Percentiles rank a stretch among this genome's conserved stretches.
Evolutionary conservation across 1,140 invertebrate species (phyloP).

Genomic region (Drosophila santomea): DNA sequence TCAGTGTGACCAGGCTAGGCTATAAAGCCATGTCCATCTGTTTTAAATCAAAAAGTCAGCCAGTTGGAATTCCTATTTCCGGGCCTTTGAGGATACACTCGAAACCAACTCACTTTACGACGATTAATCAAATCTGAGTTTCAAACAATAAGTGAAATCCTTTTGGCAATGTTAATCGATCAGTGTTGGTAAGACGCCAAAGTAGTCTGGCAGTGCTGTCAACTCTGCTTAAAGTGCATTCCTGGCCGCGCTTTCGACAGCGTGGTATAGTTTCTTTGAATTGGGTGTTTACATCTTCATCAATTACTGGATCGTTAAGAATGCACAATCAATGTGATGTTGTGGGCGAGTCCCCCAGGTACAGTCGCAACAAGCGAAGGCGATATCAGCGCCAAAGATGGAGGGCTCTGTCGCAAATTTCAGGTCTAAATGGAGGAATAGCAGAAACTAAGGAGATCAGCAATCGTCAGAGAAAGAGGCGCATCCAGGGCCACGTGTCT

Average conservation of each 20-base stretch:
- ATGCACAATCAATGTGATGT: not conserved
- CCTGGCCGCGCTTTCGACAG: too few species aligned
- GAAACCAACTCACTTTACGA: too few species aligned
- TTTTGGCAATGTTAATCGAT: not conserved
- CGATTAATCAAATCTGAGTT: too few species aligned
- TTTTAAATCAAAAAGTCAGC: too few species aligned
- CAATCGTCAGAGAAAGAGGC: not conserved
- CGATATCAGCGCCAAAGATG: not conserved
- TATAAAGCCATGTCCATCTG: too few species aligned
- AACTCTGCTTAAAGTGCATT: not conserved
- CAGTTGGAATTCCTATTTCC: too few species aligned
- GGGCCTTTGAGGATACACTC: too few species aligned
- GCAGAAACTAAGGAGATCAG: not conserved
- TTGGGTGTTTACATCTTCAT: too few species aligned
- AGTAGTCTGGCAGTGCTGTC: not conserved
- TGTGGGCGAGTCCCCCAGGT: not conserved
- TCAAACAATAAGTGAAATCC: too few species aligned
- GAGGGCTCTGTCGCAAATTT: not conserved
- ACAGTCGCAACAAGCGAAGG: not conserved
- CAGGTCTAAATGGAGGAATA: not conserved
- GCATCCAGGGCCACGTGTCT: not conserved
- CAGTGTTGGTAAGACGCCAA: slow-evolving; percentile 4
- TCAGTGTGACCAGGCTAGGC: too few species aligned
- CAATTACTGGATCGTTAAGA: too few species aligned
- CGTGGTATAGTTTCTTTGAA: not conserved